Base-by-base conservation (phyloP, 2,888 invertebrate species). In the Herminia tarsipennalis region DNA sequence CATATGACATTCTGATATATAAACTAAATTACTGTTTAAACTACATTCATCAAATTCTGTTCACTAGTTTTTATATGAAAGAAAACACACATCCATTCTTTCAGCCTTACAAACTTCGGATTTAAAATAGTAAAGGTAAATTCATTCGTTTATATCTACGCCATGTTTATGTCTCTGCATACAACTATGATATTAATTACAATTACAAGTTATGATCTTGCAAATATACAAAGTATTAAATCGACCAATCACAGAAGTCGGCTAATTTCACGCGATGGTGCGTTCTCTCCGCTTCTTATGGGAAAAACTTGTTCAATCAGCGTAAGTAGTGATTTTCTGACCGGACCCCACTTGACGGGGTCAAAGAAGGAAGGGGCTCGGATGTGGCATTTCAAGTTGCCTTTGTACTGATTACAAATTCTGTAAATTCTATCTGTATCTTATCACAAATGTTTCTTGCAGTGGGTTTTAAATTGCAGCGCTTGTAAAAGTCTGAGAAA, bases 221-320 rank as follows among this genome's bases (percentile, higher is more conserved):
- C 50, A 56, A 44, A 27, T 42, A 33, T 41, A 45, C 58, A 58
- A 62, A 55, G 57, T 60, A 55, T 36, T 55, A 25, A 33, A 33
- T 43, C 63, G 56, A 57, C 67, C 69, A 68, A 63, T 66, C 70
- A 59, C 64, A 58, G 55, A 62, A 55, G 65, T 63, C 63, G 73
- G 78, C 80, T 86, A 86, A 88, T 88, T 88, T 87, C 83, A 86
- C 87, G 86, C 80, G 68, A 79, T 82, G 82, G 66, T 73, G 81
- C 73, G 63, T 76, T 62, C 56, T 49, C 66, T 54, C 48, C 56
- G 56, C 76, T 70, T 81, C 80, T 83, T 84, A 85, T 81, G 78
- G 81, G 81, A 82, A 82, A 83, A 88, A 89, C 86, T 88, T 88
- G 83, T 84, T 81, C 87, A 87, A 87, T 89, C 86, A 85, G 81